Evolutionary conservation across 1,140 invertebrate genomes (phyloP), one percentile per base, ranked within the genome.

Genomic region (Procambarus clarkii): DNA sequence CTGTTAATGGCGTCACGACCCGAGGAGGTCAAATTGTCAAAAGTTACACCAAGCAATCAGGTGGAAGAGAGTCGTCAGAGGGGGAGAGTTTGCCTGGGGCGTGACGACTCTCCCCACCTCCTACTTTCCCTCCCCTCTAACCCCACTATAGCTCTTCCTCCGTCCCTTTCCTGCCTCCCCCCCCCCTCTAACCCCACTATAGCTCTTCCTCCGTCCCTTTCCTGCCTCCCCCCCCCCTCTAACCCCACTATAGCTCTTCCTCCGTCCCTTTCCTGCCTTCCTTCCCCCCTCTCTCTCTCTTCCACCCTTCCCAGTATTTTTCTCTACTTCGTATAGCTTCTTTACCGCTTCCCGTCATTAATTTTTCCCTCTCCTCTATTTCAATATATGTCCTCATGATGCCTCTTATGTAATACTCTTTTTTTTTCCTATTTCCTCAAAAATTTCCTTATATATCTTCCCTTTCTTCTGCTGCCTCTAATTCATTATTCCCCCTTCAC

Each of bases 1-100:
- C 60, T 87, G 85, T 87, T 87, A 87, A 87, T 79, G 85, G 54
- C 74, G 58, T 34, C 76, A 44, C 21, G 76, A 48, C 85, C 11
- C 3, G 18, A n/a, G 50, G 46, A 58, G 24, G 50, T 34, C 18
- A 24, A 60, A 60, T 13, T 58, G 71, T 24, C 50, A 18, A 34
- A 76, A 58, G 71, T 74, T 58, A 60, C 71, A 50, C 18, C 18
- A 50, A 64, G 18, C 84, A 86, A 86, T 86, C 84, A 74, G 46
- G 71, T 21, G 34, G 48, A 5, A 45, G 71, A 15, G 21, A 74
- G n/a, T 11, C 2, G 11, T 74, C 69, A 81, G 79, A 54, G 7
- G 8, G n/a, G 15, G 18, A 34, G 24, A 60, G 79, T 87, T 24
- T 78, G 71, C 45, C 24, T 48, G 76, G 48, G 48, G 58, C 74